Conservation (phyloP, 2,113 vertebrate species). For the Urocolius indicus region DNA sequence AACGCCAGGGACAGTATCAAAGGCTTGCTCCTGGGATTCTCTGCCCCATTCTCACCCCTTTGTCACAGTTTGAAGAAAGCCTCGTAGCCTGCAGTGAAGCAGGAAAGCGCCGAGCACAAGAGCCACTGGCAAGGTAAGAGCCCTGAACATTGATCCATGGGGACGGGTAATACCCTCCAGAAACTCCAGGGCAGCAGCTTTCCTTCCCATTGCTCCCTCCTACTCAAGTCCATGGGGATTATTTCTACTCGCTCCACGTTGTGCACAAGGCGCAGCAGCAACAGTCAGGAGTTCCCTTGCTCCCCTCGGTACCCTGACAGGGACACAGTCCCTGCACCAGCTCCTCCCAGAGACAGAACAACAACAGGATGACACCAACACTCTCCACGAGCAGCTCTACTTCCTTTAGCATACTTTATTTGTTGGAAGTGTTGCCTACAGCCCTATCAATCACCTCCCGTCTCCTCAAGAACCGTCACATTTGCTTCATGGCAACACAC, state of each 20-base stretch:
- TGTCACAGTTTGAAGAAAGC: not conserved
- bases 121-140: not conserved
- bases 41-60: not conserved
- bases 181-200: not conserved
- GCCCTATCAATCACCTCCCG: not conserved
- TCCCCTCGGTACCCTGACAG: not conserved
- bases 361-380: rapidly evolving
- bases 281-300: not conserved
- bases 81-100: rapidly evolving
- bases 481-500: not conserved
- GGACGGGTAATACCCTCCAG: not conserved
- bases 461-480: not conserved
- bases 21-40: not conserved
- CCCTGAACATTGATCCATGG: not conserved
- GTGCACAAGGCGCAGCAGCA: not conserved
- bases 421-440: not conserved
- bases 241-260: not conserved
- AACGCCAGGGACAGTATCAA: not conserved
- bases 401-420: not conserved
- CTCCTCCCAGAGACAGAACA: not conserved
- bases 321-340: rapidly evolving
- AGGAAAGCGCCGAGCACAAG: not conserved
- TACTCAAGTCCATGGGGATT: not conserved
- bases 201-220: not conserved
- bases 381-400: not conserved